Evolutionary conservation across 2,797 vertebrate genomes (phyloP), one percentile per base, ranked within the genome.

Genomic region (Melanotaenia trifasciata): DNA sequence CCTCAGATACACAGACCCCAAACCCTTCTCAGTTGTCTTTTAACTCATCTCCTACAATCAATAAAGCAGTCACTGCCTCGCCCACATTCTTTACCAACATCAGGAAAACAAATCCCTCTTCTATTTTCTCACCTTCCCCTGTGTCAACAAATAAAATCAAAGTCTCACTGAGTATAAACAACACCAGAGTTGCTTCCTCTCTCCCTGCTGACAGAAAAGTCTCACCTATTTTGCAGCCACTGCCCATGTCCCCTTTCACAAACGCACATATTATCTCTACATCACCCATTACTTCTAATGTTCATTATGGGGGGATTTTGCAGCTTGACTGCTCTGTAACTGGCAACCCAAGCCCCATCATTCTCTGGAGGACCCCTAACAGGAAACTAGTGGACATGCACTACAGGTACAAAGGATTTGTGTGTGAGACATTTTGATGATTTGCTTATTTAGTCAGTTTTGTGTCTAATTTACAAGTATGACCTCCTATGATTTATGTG

Each of bases 341-440:
- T 10, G 97, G 97, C 51, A 95, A 95, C 77, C 97, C 98, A 62
- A 84, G 92, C 68, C 96, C 97, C 2, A 95, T 90, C 47, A 95
- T 98, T 81, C 93, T 98, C 53, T 99, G 98, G 98, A 95, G 96
- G 51, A 94, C 96, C 3, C 97, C 97, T 0, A 94, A 88, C 26
- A 96, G 94, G 85, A 96, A 96, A 74, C 93, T 97, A 78, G 92
- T 97, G 33, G 96, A 99, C 74, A 83, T 94, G 4, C 85, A 96
- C 32, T 96, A 95, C 91, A 98, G 97, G 98, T 98, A 94, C 6
- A n/a, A 13, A 0, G 6, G 1, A 13, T 13, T 8, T 64, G 28
- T 53, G 10, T 57, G 10, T 30, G 24, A 2, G 20, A 32, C 40
- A 36, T 40, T 47, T 45, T 35, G 4, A 10, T 28, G 2, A 22